Evolutionary conservation across 2,113 vertebrate genomes (phyloP).

Genomic region (Aphelocoma coerulescens): DNA sequence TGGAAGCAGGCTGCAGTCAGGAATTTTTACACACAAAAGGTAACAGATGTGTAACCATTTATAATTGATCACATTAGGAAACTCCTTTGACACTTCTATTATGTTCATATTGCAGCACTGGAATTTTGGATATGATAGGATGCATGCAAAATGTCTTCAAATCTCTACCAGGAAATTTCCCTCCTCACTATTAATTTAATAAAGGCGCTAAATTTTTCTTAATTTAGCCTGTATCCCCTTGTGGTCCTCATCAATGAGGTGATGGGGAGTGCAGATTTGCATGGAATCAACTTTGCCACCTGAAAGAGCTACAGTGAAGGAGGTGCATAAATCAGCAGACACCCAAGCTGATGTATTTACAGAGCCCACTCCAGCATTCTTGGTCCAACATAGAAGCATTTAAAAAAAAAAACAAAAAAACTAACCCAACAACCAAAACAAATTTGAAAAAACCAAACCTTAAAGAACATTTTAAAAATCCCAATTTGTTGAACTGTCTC

Average conservation of each 20-base stretch:
- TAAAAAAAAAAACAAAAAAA: no score
- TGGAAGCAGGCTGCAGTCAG: background rate
- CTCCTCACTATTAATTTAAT: background rate
- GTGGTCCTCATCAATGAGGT: background rate
- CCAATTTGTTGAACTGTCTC: accelerated
- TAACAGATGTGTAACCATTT: background rate
- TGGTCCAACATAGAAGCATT: background rate
- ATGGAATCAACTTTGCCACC: background rate
- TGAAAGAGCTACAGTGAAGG: background rate
- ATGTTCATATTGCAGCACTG: background rate
- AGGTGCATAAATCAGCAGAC: background rate
- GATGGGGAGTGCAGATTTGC: background rate
- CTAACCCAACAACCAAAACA: background rate
- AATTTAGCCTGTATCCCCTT: background rate
- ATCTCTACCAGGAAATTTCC: background rate
- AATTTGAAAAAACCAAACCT: background rate
- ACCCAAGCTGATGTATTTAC: background rate
- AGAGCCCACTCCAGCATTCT: background rate
- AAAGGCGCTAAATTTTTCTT: background rate
- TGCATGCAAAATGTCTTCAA: background rate
- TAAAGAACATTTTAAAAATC: background rate
- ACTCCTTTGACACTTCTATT: background rate
- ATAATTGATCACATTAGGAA: background rate
- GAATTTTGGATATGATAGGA: background rate
- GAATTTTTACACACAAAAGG: background rate